Evolutionary conservation across 2,113 vertebrate species (phyloP).

Genomic region (Ictalurus punctatus): DNA sequence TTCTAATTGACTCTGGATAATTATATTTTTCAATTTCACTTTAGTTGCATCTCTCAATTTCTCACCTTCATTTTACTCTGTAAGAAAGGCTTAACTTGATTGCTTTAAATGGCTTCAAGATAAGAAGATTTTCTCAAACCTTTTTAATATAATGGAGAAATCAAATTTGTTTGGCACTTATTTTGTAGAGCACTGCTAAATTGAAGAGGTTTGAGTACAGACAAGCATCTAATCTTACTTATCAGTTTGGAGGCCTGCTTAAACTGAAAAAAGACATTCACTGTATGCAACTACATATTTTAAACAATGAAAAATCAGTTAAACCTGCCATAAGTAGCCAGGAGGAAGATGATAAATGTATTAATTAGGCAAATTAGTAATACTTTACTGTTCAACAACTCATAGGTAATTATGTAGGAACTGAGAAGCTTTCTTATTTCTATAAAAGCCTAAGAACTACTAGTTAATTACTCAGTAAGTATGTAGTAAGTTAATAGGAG

Average conservation of each 20-base stretch:
- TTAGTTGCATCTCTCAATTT: conserved; percentile 15
- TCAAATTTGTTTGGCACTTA: not conserved
- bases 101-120: conserved; percentile 21
- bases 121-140: conserved; percentile 12
- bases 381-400: not conserved
- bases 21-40: conserved; percentile 38
- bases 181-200: not conserved
- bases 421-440: not conserved
- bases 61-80: not conserved
- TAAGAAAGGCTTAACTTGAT: conserved; percentile 9
- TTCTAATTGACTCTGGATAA: conserved; percentile 13
- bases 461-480: not conserved
- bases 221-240: not conserved
- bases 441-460: not conserved
- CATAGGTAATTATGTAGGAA: not conserved
- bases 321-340: not conserved
- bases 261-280: not conserved
- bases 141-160: conserved; percentile 16
- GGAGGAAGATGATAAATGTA: not conserved
- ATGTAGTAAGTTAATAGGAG: not conserved
- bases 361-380: not conserved
- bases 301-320: not conserved
- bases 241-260: not conserved
- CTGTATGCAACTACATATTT: not conserved
- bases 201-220: not conserved